A percentile compares a stretch with the other conserved stretches of the same genome.
Conservation (phyloP, 2,797 vertebrate genomes). For the Halcyon leucocephala region DNA sequence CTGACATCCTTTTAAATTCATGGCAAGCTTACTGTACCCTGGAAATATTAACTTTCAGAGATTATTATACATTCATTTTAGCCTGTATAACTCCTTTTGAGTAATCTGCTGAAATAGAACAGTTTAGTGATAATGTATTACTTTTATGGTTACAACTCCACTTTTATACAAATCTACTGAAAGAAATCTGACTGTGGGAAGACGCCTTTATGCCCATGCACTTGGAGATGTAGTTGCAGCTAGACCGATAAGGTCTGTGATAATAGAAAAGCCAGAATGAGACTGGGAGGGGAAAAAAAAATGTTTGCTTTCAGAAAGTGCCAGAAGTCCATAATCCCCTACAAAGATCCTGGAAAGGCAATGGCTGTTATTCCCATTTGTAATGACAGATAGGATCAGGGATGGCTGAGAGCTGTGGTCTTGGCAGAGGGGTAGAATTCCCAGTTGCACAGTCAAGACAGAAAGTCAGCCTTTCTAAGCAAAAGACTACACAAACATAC, state of each 20-base stretch:
- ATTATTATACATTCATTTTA: constrained; percentile 32
- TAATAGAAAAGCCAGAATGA: background rate
- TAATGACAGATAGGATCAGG: background rate
- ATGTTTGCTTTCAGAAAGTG: background rate
- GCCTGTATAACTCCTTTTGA: constrained; percentile 26
- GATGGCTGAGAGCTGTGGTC: fast-evolving
- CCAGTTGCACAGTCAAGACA: background rate
- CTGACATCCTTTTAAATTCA: background rate
- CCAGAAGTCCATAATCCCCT: background rate
- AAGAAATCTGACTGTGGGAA: constrained; percentile 12
- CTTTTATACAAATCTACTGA: constrained; percentile 23
- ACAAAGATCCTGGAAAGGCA: background rate
- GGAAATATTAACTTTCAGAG: constrained; percentile 22
- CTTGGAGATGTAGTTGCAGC: background rate
- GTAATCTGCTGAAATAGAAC: constrained; percentile 1
- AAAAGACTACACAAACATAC: background rate
- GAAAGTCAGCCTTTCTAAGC: background rate
- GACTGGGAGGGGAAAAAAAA: background rate
- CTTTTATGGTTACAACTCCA: background rate
- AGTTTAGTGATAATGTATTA: background rate
- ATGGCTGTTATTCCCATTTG: background rate
- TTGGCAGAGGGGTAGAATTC: background rate
- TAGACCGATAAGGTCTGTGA: fast-evolving
- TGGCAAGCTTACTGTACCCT: background rate
- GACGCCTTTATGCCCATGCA: background rate